phyloP scores from a whole-genome alignment of 2,888 invertebrate species.

The Opisthograptis luteolata region DNA sequence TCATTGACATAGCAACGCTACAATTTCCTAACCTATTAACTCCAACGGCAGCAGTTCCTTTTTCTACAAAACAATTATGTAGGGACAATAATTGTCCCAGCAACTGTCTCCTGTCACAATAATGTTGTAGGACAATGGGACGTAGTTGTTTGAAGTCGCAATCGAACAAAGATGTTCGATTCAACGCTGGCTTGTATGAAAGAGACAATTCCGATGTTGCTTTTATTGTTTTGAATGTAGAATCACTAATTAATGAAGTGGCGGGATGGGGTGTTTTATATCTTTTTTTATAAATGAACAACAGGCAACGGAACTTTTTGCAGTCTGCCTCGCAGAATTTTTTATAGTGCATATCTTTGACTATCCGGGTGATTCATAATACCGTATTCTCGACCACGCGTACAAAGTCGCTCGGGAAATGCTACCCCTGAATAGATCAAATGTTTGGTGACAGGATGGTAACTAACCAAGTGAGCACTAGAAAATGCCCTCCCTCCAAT shows the following conservation, averaged over 20 bases:
- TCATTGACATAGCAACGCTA: constrained; percentile 14
- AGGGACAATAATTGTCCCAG: constrained; percentile 23
- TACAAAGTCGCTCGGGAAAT: too few species aligned
- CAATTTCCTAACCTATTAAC: constrained; percentile 18
- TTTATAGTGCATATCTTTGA: too few species aligned
- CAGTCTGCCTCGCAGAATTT: too few species aligned
- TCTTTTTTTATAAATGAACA: too few species aligned
- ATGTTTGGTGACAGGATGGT: too few species aligned
- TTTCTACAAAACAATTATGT: constrained; percentile 18
- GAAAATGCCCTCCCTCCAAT: too few species aligned
- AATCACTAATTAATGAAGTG: constrained; percentile 4
- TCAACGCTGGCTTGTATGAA: not conserved
- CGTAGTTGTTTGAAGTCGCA: constrained; percentile 9
- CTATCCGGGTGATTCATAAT: too few species aligned
- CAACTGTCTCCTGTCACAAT: constrained; percentile 32
- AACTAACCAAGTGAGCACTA: too few species aligned
- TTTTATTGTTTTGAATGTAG: not conserved
- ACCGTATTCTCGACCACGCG: too few species aligned
- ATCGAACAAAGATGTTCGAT: constrained; percentile 15
- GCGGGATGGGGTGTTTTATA: too few species aligned
- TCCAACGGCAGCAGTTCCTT: constrained; percentile 10
- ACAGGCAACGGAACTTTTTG: too few species aligned
- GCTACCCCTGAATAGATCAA: too few species aligned
- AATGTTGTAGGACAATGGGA: constrained; percentile 22
- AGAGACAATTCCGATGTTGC: constrained; percentile 6